Percentiles rank a stretch among this genome's conserved stretches.
Evolutionary conservation across 2,797 vertebrate genomes (phyloP).

Genomic region (Crypturellus tataupa): DNA sequence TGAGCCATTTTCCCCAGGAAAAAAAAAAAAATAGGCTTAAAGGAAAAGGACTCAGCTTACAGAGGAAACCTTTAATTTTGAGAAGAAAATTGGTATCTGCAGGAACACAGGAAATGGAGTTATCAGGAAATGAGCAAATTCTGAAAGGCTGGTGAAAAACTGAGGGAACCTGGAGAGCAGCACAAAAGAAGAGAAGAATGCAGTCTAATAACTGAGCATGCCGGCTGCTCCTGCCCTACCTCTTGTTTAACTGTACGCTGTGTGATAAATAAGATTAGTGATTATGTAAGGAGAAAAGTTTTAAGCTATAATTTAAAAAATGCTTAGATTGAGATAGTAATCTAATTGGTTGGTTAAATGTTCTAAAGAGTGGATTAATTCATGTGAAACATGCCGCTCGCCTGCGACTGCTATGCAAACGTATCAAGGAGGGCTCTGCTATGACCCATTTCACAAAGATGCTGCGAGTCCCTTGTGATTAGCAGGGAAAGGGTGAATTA

Average conservation of each 20-base stretch:
- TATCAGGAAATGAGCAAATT: constrained; percentile 10
- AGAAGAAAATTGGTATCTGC: constrained; percentile 2
- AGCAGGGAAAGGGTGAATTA: not conserved
- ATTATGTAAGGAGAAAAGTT: not conserved
- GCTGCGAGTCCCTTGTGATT: not conserved
- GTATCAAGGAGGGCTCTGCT: not conserved
- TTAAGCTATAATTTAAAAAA: not conserved
- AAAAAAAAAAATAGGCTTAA: not conserved
- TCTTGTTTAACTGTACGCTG: not conserved
- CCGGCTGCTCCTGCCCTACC: not conserved
- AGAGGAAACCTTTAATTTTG: not conserved
- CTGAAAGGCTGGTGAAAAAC: constrained; percentile 15
- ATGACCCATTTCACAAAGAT: not conserved
- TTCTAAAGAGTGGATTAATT: constrained; percentile 4
- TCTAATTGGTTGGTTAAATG: not conserved
- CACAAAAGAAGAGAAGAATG: constrained; percentile 29
- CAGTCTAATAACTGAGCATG: not conserved
- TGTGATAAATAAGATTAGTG: not conserved
- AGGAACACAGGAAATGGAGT: not conserved
- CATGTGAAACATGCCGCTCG: not conserved
- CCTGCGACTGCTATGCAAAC: not conserved
- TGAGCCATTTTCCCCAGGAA: not conserved
- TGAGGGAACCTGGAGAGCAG: not conserved
- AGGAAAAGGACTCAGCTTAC: not conserved
- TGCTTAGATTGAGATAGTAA: not conserved